Conservation (phyloP, 2,797 vertebrate genomes). For the Cephalopachus bancanus region DNA sequence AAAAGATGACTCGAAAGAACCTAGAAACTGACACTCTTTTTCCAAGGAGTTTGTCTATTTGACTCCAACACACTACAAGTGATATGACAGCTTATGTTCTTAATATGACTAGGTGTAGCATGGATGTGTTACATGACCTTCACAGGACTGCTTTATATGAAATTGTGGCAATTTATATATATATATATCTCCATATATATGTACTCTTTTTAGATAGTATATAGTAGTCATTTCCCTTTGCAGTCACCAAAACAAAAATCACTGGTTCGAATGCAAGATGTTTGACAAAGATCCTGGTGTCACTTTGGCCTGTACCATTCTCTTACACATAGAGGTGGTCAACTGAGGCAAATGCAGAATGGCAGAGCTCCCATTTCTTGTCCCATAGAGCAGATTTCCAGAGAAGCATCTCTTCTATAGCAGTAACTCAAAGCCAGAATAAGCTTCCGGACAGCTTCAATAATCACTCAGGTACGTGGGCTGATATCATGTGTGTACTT, state of each 20-base stretch:
- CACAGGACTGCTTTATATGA: not conserved
- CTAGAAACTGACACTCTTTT: not conserved
- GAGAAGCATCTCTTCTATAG: not conserved
- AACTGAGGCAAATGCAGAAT: not conserved
- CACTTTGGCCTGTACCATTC: not conserved
- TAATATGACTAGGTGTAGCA: not conserved
- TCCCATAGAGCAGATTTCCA: not conserved
- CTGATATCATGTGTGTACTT: not conserved
- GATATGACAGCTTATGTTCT: not conserved
- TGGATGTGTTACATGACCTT: not conserved
- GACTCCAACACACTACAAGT: not conserved
- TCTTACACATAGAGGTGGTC: not conserved
- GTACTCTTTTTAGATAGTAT: not conserved
- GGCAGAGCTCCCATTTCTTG: not conserved
- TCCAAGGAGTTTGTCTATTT: not conserved
- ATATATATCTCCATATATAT: too few relatives aligned
- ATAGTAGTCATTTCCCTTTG: not conserved
- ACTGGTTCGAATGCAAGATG: not conserved
- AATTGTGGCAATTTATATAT: not conserved
- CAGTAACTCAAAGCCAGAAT: not conserved
- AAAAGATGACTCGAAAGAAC: not conserved
- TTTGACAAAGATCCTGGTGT: not conserved
- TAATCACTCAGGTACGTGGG: not conserved
- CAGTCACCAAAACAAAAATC: not conserved
- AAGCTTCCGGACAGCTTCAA: not conserved